Evolutionary conservation across 2,797 vertebrate species (phyloP), one percentile per base, ranked within the genome.

Genomic region (Microctenopoma lineatum): DNA sequence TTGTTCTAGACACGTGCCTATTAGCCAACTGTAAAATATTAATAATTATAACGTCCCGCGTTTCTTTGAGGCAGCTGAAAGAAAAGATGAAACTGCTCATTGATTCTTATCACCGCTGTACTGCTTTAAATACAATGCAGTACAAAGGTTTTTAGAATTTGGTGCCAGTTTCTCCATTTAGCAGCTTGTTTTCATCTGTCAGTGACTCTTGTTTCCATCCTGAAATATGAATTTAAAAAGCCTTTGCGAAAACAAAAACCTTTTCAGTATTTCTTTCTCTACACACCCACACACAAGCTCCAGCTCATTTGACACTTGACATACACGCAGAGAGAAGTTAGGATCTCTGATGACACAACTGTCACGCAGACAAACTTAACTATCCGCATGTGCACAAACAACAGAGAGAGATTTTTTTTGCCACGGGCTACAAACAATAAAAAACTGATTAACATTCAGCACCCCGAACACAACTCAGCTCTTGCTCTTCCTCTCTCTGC

Each of bases 401-500:
- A 72, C 61, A 64, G 59, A 68, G 41, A 12, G 63, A 74, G 75
- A 84, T 76, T 73, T 82, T 76, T 73, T 82, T 74, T 68, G 84
- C 84, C 84, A 85, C 48, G 32, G 82, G 90, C 84, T 67, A 82
- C 60, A 84, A 84, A 90, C 86, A 83, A 84, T 80, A 86, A 72
- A 60, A 84, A 84, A 69, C 84, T 87, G 83, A 89, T 91, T 88
- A 89, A 83, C 78, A 89, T 90, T 86, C 85, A 78, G 75, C 73
- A 63, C 72, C 83, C 75, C 21, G 55, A 80, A 82, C 76, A 29
- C 77, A 79, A 80, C 56, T 34, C 44, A 4, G 59, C 55, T 77
- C 70, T 79, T 34, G 5, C 39, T 61, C 65, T 70, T 52, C 29
- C 42, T 59, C 55, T 53, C 73, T 54, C 46, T 62, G 70, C 32